Percentiles rank a stretch among this genome's conserved stretches.
These are phyloP conservation scores for Drosophila aff. DNA, from an alignment of 1,140 invertebrate genomes.

Conservation along the genomic window DNA sequence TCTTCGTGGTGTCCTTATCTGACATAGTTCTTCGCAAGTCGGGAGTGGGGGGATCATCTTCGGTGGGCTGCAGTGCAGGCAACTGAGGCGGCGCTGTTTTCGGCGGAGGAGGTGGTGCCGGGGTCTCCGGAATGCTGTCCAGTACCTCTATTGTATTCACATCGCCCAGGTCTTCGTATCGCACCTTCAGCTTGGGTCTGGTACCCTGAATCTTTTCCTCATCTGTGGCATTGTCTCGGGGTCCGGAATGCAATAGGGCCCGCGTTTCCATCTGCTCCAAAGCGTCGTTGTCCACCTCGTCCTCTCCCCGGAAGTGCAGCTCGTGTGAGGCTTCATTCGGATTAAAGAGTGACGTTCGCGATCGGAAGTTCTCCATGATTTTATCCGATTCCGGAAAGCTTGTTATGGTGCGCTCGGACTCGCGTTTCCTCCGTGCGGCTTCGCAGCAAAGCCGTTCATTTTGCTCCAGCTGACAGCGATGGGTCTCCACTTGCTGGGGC, in stretches of 20 bases:
- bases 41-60: slow-evolving; percentile 41
- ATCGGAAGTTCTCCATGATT: slow-evolving; percentile 78
- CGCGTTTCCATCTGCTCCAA: slow-evolving; percentile 58
- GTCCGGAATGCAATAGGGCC: slow-evolving; percentile 53
- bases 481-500: slow-evolving; percentile 51
- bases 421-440: slow-evolving; percentile 53
- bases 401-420: slow-evolving; percentile 71
- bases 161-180: slow-evolving; percentile 32
- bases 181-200: slow-evolving; percentile 42
- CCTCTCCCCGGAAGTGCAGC: slow-evolving; percentile 46
- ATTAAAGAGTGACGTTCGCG: slow-evolving; percentile 6
- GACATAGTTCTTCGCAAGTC: slow-evolving; percentile 67
- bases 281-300: slow-evolving; percentile 77
- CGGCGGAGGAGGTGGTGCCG: slow-evolving; percentile 67
- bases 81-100: slow-evolving; percentile 56
- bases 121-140: slow-evolving; percentile 71
- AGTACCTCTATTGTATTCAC: slow-evolving; percentile 64
- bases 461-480: slow-evolving; percentile 57
- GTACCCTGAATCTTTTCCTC: slow-evolving; percentile 71
- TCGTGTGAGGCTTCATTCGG: slow-evolving; percentile 37
- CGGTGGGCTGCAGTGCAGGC: slow-evolving; percentile 22
- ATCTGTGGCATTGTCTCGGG: slow-evolving; percentile 63
- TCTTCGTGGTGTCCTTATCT: slow-evolving; percentile 43
- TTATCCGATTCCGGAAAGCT: slow-evolving; percentile 79
- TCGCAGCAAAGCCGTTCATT: slow-evolving; percentile 65